These are phyloP conservation scores for Gobiocypris rarus DNA, from an alignment of 2,113 vertebrate species.

Conservation along the genomic window DNA sequence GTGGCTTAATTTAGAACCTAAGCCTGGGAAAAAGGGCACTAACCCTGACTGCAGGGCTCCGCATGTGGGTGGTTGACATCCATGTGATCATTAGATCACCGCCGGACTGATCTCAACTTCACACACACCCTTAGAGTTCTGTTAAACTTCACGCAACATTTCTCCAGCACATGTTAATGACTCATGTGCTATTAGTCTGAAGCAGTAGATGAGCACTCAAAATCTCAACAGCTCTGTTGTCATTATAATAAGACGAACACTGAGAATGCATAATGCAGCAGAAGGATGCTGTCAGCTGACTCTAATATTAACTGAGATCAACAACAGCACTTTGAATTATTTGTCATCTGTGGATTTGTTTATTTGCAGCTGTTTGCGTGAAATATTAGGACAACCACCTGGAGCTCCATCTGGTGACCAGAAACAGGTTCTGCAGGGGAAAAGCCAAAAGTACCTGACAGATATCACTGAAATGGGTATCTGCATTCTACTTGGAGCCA, in stretches of 20 bases:
- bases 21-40: constrained; percentile 20
- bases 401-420: constrained; percentile 71
- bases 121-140: neutral
- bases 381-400: constrained; percentile 43
- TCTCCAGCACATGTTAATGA: neutral
- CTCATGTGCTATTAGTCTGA: neutral
- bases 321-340: constrained; percentile 14
- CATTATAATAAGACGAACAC: neutral
- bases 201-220: neutral
- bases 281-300: neutral
- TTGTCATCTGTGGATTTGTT: neutral
- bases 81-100: constrained; percentile 11
- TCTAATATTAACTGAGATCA: constrained; percentile 18
- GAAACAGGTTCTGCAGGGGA: constrained; percentile 28
- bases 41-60: constrained; percentile 9
- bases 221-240: neutral
- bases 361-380: neutral
- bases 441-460: constrained; percentile 1
- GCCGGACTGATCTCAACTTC: neutral
- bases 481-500: neutral
- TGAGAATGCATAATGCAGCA: neutral
- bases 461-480: neutral
- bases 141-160: neutral
- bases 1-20: constrained; percentile 25
- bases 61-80: neutral